These are phyloP conservation scores for Rhabdomys pumilio DNA, from an alignment of 2,797 vertebrate species.

Conservation along the genomic window DNA sequence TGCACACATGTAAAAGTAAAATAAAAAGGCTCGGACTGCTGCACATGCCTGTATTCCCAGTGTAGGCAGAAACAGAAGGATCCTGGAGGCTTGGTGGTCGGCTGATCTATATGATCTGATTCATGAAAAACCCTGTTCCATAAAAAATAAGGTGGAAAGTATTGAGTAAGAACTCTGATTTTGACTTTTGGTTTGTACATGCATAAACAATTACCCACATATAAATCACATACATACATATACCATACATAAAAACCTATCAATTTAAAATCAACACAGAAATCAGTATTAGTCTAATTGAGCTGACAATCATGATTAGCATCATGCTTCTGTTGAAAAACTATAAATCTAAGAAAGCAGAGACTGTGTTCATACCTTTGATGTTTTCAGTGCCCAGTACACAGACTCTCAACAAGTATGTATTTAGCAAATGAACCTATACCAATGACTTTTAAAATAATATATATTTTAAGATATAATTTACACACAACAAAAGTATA, in stretches of 20 bases:
- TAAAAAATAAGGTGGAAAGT: not conserved
- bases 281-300: not conserved
- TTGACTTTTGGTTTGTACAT: not conserved
- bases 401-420: not conserved
- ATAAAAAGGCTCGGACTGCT: not conserved
- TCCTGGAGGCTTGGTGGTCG: not conserved
- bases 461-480: slow-evolving; percentile 38
- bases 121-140: not conserved
- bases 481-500: slow-evolving; percentile 37
- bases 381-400: not conserved
- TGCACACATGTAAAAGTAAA: not conserved
- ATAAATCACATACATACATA: not conserved
- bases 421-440: slow-evolving; percentile 7
- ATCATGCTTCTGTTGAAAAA: slow-evolving; percentile 17
- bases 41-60: not conserved
- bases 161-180: not conserved
- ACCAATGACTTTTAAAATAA: not conserved
- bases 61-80: not conserved
- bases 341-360: not conserved
- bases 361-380: not conserved
- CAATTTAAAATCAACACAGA: not conserved
- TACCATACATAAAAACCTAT: not conserved
- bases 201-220: not conserved
- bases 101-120: not conserved
- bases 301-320: not conserved